Evolutionary conservation across 2,888 invertebrate genomes (phyloP).

Genomic region (Phasia obesa): DNA sequence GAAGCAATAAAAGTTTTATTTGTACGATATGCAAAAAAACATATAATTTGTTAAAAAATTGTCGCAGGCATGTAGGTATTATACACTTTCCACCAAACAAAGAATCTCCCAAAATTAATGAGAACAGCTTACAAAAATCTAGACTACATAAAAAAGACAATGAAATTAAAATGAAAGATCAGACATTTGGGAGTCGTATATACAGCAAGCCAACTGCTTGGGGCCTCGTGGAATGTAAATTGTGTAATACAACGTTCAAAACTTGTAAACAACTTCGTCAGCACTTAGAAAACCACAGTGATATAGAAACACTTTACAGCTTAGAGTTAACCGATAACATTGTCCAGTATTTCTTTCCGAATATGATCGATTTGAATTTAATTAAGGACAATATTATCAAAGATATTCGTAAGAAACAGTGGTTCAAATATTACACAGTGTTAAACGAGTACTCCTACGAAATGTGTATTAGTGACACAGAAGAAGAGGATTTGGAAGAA

Average conservation of each 20-base stretch:
- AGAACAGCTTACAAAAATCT: background rate
- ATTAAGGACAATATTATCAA: constrained; percentile 73
- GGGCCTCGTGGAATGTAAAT: constrained; percentile 78
- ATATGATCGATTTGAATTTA: constrained; percentile 65
- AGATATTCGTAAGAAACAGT: constrained; percentile 72
- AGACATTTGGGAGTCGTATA: constrained; percentile 76
- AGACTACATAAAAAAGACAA: too few species aligned
- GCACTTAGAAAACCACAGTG: constrained; percentile 75
- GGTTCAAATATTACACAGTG: constrained; percentile 77
- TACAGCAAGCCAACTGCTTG: constrained; percentile 74
- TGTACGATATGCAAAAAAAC: constrained; percentile 77
- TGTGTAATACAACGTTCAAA: constrained; percentile 76
- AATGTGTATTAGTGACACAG: constrained; percentile 80
- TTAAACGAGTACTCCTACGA: constrained; percentile 79
- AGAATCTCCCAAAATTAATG: constrained; percentile 7
- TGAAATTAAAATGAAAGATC: constrained; percentile 73
- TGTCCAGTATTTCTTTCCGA: constrained; percentile 71
- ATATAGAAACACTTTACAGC: constrained; percentile 63
- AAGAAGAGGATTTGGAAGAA: constrained; percentile 74
- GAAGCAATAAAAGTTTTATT: constrained; percentile 72
- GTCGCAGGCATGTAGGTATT: constrained; percentile 76
- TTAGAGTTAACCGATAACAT: constrained; percentile 72
- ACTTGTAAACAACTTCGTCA: constrained; percentile 75
- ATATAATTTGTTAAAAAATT: constrained; percentile 78
- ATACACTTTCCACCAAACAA: constrained; percentile 74